A percentile compares a stretch with the other conserved stretches of the same genome.
Conservation (phyloP, 2,113 vertebrate genomes). For the Bubo blakistoni region DNA sequence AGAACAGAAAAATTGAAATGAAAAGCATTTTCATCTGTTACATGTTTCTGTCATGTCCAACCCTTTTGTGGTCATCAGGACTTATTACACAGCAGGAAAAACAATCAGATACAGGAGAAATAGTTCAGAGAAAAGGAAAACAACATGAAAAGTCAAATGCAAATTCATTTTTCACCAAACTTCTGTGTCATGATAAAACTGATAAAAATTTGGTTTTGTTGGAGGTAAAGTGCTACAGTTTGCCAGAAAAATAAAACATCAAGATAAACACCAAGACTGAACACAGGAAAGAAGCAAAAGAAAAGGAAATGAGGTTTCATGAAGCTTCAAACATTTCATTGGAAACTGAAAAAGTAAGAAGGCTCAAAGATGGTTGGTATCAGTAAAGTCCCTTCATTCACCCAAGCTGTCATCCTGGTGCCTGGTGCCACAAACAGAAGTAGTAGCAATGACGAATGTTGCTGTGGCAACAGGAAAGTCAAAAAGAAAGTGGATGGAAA, state of each 20-base stretch:
- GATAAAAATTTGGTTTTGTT: background rate
- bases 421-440: background rate
- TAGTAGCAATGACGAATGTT: background rate
- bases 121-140: background rate
- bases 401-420: background rate
- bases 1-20: background rate
- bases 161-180: slow-evolving; percentile 23
- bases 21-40: background rate
- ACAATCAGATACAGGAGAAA: slow-evolving; percentile 3
- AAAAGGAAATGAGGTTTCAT: background rate
- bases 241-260: background rate
- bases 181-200: slow-evolving; percentile 5
- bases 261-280: background rate
- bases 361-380: background rate
- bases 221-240: background rate
- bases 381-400: background rate
- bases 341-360: background rate
- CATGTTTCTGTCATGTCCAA: background rate
- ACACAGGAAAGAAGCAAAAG: background rate
- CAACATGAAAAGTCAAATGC: background rate
- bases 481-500: background rate
- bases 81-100: background rate
- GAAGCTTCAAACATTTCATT: background rate
- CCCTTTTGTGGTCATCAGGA: background rate
- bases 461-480: background rate